These are phyloP conservation scores for Andrena hattorfiana DNA, from an alignment of 2,888 invertebrate genomes.

Conservation along the genomic window DNA sequence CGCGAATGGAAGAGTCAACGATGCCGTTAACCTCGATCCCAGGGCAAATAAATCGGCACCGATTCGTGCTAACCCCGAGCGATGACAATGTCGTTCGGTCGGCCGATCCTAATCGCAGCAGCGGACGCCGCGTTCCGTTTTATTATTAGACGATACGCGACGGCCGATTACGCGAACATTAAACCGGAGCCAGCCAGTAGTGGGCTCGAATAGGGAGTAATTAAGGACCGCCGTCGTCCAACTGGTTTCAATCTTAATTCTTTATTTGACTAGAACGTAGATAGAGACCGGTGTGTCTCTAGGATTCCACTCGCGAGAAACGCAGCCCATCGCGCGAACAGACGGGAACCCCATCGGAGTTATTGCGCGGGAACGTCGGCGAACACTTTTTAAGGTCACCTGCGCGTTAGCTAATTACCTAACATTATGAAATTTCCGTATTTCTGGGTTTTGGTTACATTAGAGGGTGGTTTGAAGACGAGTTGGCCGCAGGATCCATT, in stretches of 20 bases:
- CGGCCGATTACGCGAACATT: slow-evolving; percentile 36
- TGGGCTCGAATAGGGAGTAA: slow-evolving; percentile 10
- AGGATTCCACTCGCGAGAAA: slow-evolving; percentile 25
- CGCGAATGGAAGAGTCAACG: slow-evolving; percentile 47
- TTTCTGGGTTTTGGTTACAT: too few relatives aligned
- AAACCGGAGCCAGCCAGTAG: slow-evolving; percentile 1
- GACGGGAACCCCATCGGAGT: slow-evolving; percentile 2
- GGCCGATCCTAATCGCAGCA: slow-evolving; percentile 14
- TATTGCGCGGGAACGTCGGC: background rate
- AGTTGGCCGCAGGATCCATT: too few relatives aligned
- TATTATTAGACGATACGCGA: slow-evolving; percentile 28
- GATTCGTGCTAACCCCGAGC: slow-evolving; percentile 15
- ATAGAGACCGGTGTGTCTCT: background rate
- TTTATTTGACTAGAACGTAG: slow-evolving; percentile 27
- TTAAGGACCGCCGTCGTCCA: slow-evolving; percentile 24
- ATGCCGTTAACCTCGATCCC: slow-evolving; percentile 57
- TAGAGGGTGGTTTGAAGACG: too few relatives aligned
- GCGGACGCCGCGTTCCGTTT: background rate
- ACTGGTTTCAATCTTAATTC: slow-evolving; percentile 41
- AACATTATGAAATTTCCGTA: too few relatives aligned
- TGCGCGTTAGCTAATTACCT: background rate
- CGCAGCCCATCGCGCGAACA: background rate
- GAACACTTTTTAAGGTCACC: background rate
- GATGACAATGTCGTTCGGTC: slow-evolving; percentile 20
- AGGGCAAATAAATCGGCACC: slow-evolving; percentile 38